These are phyloP conservation scores for Mesitornis unicolor DNA, from an alignment of 2,113 vertebrate species.

Conservation along the genomic window DNA sequence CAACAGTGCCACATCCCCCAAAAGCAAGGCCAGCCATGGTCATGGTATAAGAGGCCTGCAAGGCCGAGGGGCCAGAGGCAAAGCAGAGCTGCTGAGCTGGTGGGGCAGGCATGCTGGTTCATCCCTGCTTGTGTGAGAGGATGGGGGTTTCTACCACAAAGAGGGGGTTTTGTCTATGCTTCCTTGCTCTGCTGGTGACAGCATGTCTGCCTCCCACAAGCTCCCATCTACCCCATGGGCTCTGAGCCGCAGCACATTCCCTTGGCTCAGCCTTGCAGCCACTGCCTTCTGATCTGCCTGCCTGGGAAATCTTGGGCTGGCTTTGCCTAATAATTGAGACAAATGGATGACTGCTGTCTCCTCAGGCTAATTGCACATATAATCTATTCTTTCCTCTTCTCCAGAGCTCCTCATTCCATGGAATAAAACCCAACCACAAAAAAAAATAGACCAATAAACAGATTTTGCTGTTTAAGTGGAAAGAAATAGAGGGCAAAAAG, in stretches of 20 bases:
- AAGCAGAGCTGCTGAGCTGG: too few species aligned
- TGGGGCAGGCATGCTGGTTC: too few species aligned
- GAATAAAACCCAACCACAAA: not conserved
- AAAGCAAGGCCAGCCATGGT: not conserved
- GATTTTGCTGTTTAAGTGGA: not conserved
- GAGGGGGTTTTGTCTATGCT: not conserved
- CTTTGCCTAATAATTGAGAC: not conserved
- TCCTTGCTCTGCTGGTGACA: rapidly evolving
- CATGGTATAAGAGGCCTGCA: too few species aligned
- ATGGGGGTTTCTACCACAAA: not conserved
- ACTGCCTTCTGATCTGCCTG: not conserved
- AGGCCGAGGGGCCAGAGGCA: too few species aligned
- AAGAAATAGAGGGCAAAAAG: not conserved
- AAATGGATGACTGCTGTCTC: not conserved
- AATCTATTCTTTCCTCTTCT: not conserved
- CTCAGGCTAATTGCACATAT: not conserved
- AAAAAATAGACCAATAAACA: not conserved
- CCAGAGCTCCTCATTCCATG: not conserved
- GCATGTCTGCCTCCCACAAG: not conserved
- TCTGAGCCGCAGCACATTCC: not conserved
- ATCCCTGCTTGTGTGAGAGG: not conserved
- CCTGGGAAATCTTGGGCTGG: not conserved
- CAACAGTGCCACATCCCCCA: not conserved
- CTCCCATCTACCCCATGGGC: not conserved
- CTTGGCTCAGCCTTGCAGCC: not conserved